Conservation (phyloP, 2,888 invertebrate species). For the Lasioglossum morio region DNA sequence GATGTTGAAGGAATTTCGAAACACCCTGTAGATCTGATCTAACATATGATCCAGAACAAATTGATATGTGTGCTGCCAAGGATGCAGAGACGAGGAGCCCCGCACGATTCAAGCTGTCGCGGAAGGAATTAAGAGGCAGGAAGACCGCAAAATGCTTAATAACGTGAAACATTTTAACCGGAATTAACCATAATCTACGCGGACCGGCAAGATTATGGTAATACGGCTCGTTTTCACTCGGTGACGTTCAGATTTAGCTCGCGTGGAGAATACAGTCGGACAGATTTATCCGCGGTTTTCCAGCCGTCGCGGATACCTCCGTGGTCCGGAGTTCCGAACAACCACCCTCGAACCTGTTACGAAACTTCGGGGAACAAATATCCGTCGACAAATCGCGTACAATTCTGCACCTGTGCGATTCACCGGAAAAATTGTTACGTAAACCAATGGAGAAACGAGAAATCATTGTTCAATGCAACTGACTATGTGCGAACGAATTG, state of each 20-base stretch:
- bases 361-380: background rate
- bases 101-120: background rate
- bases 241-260: slow-evolving; percentile 43
- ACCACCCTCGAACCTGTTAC: background rate
- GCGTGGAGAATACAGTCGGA: background rate
- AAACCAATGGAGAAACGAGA: background rate
- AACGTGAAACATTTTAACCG: slow-evolving; percentile 47
- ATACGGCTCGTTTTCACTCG: slow-evolving; percentile 50
- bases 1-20: too few relatives aligned
- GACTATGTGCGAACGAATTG: background rate
- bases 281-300: background rate
- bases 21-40: background rate
- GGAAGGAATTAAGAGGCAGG: background rate
- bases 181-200: slow-evolving; percentile 48
- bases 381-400: background rate
- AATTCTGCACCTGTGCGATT: background rate
- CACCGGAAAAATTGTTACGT: background rate
- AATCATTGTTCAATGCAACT: background rate
- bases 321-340: background rate
- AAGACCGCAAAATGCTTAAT: background rate
- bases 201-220: slow-evolving; percentile 61
- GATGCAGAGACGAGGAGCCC: background rate
- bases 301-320: background rate
- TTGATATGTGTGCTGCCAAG: background rate
- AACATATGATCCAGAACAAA: background rate